Conservation (phyloP, 2,888 invertebrate genomes). For the Scaptomyza polygonia region DNA sequence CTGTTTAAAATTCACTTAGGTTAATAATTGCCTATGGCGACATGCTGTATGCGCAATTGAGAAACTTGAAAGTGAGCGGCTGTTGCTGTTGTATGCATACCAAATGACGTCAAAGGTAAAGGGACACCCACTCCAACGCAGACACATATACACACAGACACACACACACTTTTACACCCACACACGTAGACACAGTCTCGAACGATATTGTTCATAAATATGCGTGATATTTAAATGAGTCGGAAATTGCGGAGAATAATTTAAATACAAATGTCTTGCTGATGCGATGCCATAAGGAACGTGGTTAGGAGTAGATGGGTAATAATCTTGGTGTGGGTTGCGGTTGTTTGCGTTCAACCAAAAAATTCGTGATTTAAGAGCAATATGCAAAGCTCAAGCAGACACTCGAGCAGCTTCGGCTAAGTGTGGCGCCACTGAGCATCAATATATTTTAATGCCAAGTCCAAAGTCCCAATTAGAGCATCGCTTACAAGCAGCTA, state of each 20-base stretch:
- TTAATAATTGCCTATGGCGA: slow-evolving; percentile 8
- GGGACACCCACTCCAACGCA: slow-evolving; percentile 23
- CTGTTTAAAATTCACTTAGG: slow-evolving; percentile 1
- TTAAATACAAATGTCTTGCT: slow-evolving; percentile 61
- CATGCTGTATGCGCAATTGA: slow-evolving; percentile 61
- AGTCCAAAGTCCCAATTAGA: slow-evolving; percentile 28
- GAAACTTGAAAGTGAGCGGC: slow-evolving; percentile 17
- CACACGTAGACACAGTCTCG: slow-evolving; percentile 19
- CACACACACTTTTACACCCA: slow-evolving; percentile 1
- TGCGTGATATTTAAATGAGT: slow-evolving; percentile 45
- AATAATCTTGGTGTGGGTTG: slow-evolving; percentile 1
- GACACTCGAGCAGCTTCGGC: slow-evolving; percentile 15
- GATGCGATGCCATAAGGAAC: slow-evolving; percentile 5
- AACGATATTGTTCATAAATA: slow-evolving; percentile 39
- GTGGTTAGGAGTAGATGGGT: slow-evolving; percentile 8
- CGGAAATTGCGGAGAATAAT: slow-evolving; percentile 28
- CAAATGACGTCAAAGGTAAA: slow-evolving; percentile 73
- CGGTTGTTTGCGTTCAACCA: slow-evolving; percentile 19
- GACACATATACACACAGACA: slow-evolving; percentile 1
- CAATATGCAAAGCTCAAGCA: slow-evolving; percentile 14
- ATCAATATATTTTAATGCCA: slow-evolving; percentile 63
- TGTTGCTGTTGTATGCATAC: slow-evolving; percentile 46
- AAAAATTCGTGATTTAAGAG: slow-evolving; percentile 12
- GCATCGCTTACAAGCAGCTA: slow-evolving; percentile 2
- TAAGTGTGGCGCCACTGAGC: slow-evolving; percentile 34